Evolutionary conservation across 2,888 invertebrate genomes (phyloP), one percentile per base, ranked within the genome.

Genomic region (Oscheius sp.): DNA sequence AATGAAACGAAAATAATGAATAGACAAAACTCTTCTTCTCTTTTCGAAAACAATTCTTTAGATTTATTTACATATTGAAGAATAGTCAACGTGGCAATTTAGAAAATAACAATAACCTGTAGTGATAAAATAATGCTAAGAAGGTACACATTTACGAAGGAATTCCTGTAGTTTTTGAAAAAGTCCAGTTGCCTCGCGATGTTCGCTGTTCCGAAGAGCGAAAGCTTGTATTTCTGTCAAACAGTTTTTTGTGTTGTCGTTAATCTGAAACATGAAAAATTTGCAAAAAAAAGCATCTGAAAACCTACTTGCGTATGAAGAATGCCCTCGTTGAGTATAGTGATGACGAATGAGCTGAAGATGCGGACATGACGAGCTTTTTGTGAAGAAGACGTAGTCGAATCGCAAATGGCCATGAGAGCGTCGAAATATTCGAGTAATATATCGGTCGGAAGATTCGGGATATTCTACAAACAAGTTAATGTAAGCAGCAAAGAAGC

Each of bases 311-410:
- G 37, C 3, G 32, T 11, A 9, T 42, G 35, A 35, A 60, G 37
- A 10, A 60, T 11, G 1, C 63, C 63, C 10, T 63, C 63, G 11
- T 63, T 63, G 42, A 63, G 32, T 47, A 63, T 63, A 2, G 74
- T 57, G 29, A 51, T 59, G 48, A 74, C 48, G 62, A 74, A 74
- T 13, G 70, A 29, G 21, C 70, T 71, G 48, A 70, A 58, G 21
- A 70, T 51, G 2, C 74, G 50, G 13, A 74, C 62, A 57, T 21
- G n/a, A 7, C 74, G 60, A 7, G 53, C 51, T 35, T 58, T 59
- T 51, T 70, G 74, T 13, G 70, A 62, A 21, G 70, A 59, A 29
- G 70, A 70, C 10, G 47, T 32, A 1, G 70, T 42, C 32, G n/a
- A 32, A 35, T 63, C 53, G 11, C 48, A 58, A 33, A 50, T 33